Conservation (phyloP, 2,797 vertebrate genomes). For the Leptodactylus fallax region DNA sequence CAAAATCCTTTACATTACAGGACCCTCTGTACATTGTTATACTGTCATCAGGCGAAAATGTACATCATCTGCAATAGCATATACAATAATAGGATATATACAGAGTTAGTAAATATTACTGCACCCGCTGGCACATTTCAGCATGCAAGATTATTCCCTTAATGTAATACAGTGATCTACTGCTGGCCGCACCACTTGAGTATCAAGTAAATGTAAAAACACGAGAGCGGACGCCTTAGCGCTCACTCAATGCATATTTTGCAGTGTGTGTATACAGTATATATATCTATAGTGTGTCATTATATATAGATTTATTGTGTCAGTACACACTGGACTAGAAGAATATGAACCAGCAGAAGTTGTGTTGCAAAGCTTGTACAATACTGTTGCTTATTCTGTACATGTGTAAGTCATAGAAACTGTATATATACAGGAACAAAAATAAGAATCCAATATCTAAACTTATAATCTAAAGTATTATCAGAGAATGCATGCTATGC, state of each 20-base stretch:
- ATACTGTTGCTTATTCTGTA: slow-evolving; percentile 20
- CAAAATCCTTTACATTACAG: slow-evolving; percentile 69
- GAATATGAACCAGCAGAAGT: neutral
- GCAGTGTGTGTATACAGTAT: neutral
- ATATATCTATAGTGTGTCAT: neutral
- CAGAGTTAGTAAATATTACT: slow-evolving; percentile 44
- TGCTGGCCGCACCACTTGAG: slow-evolving; percentile 14
- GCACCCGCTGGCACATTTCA: slow-evolving; percentile 2
- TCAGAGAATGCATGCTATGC: neutral
- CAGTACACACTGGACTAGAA: neutral
- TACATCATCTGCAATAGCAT: slow-evolving; percentile 66
- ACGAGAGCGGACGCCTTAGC: neutral
- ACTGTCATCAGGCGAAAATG: slow-evolving; percentile 72
- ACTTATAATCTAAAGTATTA: neutral
- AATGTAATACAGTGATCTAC: slow-evolving; percentile 14
- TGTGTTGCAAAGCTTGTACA: slow-evolving; percentile 9
- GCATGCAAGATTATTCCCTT: slow-evolving; percentile 11
- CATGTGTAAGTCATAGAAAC: neutral
- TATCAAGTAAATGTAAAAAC: slow-evolving; percentile 7
- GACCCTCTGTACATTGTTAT: slow-evolving; percentile 70
- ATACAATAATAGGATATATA: slow-evolving; percentile 31
- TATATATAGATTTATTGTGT: neutral
- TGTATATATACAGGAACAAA: neutral
- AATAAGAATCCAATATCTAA: neutral
- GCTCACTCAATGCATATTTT: slow-evolving; percentile 9